Conservation (phyloP, 2,797 vertebrate species). For the Typhlichthys subterraneus region DNA sequence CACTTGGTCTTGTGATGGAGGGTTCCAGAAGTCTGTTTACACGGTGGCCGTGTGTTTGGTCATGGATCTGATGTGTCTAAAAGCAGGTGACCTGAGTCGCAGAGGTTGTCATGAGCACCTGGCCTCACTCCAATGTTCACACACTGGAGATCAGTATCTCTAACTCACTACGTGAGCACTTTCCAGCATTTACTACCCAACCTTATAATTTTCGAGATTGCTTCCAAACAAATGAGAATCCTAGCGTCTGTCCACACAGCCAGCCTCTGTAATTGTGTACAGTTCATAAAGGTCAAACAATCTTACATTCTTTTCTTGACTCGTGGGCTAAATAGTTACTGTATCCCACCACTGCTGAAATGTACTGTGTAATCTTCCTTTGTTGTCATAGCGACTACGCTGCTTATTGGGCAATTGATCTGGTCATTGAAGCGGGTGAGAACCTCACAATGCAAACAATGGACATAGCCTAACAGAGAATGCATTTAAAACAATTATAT, state of each 20-base stretch:
- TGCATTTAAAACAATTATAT: constrained; percentile 45
- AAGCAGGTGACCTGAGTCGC: no score
- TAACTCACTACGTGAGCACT: constrained; percentile 4
- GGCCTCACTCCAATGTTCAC: no score
- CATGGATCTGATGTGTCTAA: no score
- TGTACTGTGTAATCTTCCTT: constrained; percentile 50
- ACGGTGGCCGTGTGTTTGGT: no score
- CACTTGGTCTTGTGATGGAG: constrained; percentile 30
- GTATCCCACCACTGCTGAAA: constrained; percentile 28
- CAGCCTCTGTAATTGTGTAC: neutral
- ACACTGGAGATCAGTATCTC: constrained; percentile 19
- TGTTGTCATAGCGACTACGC: constrained; percentile 50
- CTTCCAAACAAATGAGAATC: neutral
- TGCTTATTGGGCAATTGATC: constrained; percentile 39
- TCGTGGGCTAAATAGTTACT: no score
- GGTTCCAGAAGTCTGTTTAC: no score
- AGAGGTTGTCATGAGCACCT: no score
- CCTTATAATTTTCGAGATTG: no score
- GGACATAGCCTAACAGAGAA: constrained; percentile 14
- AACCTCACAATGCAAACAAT: constrained; percentile 39
- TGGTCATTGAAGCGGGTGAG: constrained; percentile 33
- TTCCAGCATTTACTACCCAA: constrained; percentile 1
- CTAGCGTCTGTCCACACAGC: no score
- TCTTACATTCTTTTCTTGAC: no score
- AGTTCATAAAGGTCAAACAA: no score